These are phyloP conservation scores for Salpingus planirostris DNA, from an alignment of 2,888 invertebrate genomes.

Conservation along the genomic window DNA sequence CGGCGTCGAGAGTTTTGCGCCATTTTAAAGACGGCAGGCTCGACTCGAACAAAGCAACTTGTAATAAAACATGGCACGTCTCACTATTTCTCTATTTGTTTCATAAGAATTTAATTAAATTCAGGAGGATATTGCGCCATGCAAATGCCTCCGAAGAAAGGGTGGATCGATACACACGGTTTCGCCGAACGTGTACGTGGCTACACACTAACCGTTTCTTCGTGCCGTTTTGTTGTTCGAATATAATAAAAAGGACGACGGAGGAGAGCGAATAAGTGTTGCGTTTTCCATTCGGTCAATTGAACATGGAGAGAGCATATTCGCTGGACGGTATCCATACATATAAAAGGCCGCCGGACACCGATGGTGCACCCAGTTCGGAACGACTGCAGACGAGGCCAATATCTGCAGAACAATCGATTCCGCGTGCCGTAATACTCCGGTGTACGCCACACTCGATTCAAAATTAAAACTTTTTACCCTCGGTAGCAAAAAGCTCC, in stretches of 20 bases:
- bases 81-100: slow-evolving; percentile 9
- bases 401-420: slow-evolving; percentile 30
- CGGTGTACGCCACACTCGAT: slow-evolving; percentile 15
- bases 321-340: slow-evolving; percentile 10
- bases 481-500: slow-evolving; percentile 6
- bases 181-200: background rate
- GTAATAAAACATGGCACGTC: background rate
- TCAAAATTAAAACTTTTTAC: slow-evolving; percentile 16
- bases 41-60: slow-evolving; percentile 1
- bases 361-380: slow-evolving; percentile 16
- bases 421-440: slow-evolving; percentile 11
- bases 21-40: too few species aligned
- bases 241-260: slow-evolving; percentile 11
- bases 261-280: slow-evolving; percentile 19
- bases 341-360: slow-evolving; percentile 20
- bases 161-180: background rate
- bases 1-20: too few species aligned
- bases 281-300: slow-evolving; percentile 20
- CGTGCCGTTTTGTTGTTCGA: slow-evolving; percentile 4
- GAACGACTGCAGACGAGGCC: slow-evolving; percentile 25
- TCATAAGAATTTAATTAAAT: slow-evolving; percentile 20
- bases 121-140: slow-evolving; percentile 9
- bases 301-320: slow-evolving; percentile 19
- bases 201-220: too few species aligned
- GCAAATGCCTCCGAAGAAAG: slow-evolving; percentile 15